Evolutionary conservation across 2,888 invertebrate genomes (phyloP).

Genomic region (Sepioteuthis lessoniana): DNA sequence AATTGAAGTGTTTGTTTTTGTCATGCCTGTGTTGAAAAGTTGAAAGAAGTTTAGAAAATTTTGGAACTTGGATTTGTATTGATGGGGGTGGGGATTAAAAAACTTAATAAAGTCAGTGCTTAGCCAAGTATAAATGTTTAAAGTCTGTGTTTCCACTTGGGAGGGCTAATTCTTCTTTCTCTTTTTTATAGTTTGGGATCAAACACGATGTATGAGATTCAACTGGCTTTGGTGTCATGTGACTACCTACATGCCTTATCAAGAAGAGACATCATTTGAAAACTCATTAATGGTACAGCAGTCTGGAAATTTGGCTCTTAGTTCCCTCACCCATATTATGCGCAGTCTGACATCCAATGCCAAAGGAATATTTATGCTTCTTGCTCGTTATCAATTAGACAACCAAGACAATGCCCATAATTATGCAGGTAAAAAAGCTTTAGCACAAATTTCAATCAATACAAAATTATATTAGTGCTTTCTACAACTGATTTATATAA

Average conservation of each 20-base stretch:
- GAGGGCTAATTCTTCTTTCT: not conserved
- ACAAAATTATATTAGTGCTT: too few species aligned
- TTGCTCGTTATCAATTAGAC: slow-evolving; percentile 87
- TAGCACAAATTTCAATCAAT: too few species aligned
- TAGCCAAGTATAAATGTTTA: not conserved
- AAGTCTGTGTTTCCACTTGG: not conserved
- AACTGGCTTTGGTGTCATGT: slow-evolving; percentile 94
- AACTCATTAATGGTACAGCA: slow-evolving; percentile 88
- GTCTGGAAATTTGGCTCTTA: slow-evolving; percentile 80
- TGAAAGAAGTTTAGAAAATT: too few species aligned
- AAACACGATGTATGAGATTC: slow-evolving; percentile 86
- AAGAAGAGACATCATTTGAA: slow-evolving; percentile 81
- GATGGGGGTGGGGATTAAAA: too few species aligned
- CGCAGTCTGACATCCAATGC: slow-evolving; percentile 92
- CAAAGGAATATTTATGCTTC: slow-evolving; percentile 81
- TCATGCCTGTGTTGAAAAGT: too few species aligned
- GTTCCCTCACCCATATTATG: slow-evolving; percentile 91
- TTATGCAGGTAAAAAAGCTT: slow-evolving; percentile 16
- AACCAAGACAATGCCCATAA: slow-evolving; percentile 80
- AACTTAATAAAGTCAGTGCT: slow-evolving; percentile 58
- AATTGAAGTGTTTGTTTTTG: too few species aligned
- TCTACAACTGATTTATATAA: too few species aligned
- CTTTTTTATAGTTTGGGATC: slow-evolving; percentile 87
- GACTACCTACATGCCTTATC: slow-evolving; percentile 88
- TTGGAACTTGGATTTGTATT: too few species aligned